Evolutionary conservation across 2,797 vertebrate genomes (phyloP), one percentile per base, ranked within the genome.

Genomic region (Gymnothorax javanicus): DNA sequence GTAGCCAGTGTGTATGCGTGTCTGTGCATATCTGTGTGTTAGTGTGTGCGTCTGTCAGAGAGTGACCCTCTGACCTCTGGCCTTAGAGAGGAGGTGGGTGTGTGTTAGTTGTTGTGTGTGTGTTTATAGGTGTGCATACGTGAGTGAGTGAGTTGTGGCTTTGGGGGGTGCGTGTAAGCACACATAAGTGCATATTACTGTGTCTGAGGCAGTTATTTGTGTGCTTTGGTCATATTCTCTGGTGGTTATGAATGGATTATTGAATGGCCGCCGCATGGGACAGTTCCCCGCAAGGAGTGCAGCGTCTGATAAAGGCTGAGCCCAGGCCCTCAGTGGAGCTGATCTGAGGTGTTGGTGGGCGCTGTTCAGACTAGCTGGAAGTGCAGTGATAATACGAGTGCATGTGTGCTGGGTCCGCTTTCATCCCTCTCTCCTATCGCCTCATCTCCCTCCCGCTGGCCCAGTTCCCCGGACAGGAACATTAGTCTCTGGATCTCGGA

Each of bases 401-500:
- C 85, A 82, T 57, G 33, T 87, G 87, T 50, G 7, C 83, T 88
- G 90, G 88, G 89, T 86, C 33, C 4, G 85, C 87, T 91, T 91
- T 56, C 12, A 89, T 82, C 85, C 23, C 83, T 84, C 82, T 12
- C 62, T 85, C 79, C 73, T 85, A 87, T 88, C 67, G 50, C 27
- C 57, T n/a, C 83, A 71, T 87, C 92, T 94, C 90, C 90, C 90
- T 93, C 89, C 91, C 93, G 50, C 54, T 93, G 92, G 93, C 92
- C 93, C 84, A 92, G 92, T 94, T 87, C 83, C 92, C 90, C 87
- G 77, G 91, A 92, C 90, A 88, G 89, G 89, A 91, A 92, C 94
- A 95, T 94, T 94, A 93, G 93, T 94, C 92, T 60, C 92, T 87
- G 89, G 91, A 90, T 92, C 91, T 89, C 90, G 64, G 82, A 84